These are phyloP conservation scores for Amphimedon queenslandica DNA, from an alignment of 37 sponge, comb jelly and placozoan genomes.

Conservation along the genomic window DNA sequence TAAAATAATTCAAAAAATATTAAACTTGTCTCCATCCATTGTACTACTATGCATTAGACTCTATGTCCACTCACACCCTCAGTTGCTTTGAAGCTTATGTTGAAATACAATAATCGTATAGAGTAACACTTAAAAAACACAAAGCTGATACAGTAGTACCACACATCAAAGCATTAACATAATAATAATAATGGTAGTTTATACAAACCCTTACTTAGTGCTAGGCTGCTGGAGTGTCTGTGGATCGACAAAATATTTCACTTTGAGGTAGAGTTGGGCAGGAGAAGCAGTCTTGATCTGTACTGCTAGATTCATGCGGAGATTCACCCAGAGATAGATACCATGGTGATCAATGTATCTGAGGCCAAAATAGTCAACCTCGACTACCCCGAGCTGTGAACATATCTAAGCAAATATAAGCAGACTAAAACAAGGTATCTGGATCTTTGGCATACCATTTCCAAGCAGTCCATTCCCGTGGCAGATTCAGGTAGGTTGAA, in stretches of 20 bases:
- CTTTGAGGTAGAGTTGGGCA: constrained; percentile 41
- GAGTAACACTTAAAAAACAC: neutral
- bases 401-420: constrained; percentile 51
- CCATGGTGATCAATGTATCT: constrained; percentile 17
- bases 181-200: neutral
- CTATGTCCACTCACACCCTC: no score
- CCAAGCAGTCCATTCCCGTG: constrained; percentile 53
- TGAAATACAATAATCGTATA: neutral
- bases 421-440: neutral
- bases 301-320: constrained; percentile 24
- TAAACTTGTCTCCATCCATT: no score
- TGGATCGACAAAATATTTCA: constrained; percentile 65
- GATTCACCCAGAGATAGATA: constrained; percentile 62
- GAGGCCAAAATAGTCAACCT: constrained; percentile 77
- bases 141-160: neutral
- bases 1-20: no score
- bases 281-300: constrained; percentile 62
- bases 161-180: neutral
- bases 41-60: no score
- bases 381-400: constrained; percentile 65
- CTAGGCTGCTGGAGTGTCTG: constrained; percentile 48
- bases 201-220: constrained; percentile 65
- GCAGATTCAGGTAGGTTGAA: constrained; percentile 18
- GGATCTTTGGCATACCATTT: constrained; percentile 24
- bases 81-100: neutral